Evolutionary conservation across 53 echinoderm and acorn worm species (phyloP).

Genomic region (Temnopleurus reevesii): DNA sequence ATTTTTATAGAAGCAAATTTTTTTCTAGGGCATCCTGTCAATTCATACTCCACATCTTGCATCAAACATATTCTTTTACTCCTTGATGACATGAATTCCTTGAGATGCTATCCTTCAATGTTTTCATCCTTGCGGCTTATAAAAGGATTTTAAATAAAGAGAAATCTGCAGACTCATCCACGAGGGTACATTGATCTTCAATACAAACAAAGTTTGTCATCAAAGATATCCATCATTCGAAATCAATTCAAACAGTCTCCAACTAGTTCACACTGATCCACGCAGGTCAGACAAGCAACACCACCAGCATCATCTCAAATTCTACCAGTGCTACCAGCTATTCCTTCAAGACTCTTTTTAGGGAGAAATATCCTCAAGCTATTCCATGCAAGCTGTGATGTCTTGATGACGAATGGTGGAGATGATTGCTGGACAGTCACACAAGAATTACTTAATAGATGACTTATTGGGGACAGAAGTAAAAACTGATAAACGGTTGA

Average conservation of each 20-base stretch:
- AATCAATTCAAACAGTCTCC: not conserved
- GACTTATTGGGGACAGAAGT: slow-evolving; percentile 47
- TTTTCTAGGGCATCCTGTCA: no score
- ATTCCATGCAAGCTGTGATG: not conserved
- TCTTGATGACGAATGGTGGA: not conserved
- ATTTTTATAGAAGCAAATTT: no score
- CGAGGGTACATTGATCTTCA: not conserved
- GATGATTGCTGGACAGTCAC: not conserved
- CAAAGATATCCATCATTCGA: not conserved
- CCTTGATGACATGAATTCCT: not conserved
- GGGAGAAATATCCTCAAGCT: not conserved
- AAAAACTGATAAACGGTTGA: slow-evolving; percentile 25
- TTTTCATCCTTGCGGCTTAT: not conserved
- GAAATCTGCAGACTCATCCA: not conserved
- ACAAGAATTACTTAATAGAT: slow-evolving; percentile 35
- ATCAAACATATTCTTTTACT: no score
- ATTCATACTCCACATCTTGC: not conserved
- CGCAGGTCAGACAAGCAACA: not conserved
- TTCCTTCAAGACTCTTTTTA: not conserved
- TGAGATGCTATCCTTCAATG: not conserved
- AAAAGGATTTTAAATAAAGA: not conserved
- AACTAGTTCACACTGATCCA: no score
- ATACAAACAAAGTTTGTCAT: not conserved
- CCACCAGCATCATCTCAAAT: not conserved
- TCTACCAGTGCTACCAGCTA: not conserved